Base-by-base conservation (phyloP, 2,888 invertebrate genomes). In the Drosophila recens region DNA sequence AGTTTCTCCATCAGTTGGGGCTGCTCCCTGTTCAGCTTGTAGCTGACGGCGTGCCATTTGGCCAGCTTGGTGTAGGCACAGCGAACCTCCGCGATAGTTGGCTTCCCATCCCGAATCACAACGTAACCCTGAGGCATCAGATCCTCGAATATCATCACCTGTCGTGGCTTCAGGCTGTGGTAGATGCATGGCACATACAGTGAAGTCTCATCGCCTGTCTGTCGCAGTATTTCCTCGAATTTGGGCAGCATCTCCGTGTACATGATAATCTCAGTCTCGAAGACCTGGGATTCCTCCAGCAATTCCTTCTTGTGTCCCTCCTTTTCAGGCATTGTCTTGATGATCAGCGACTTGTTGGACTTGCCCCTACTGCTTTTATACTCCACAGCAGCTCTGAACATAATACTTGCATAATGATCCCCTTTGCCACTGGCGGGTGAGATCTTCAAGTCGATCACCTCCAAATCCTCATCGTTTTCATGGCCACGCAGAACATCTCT, bases 1-100 rank as follows among this genome's bases (percentile, higher is more conserved):
- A 91, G 48, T 15, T 46, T 36, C 13, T 48, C 15, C 36, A 58
- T 13, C 6, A 65, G 11, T 1, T 30, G 17, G 0, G 87, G 84
- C 23, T 80, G 90, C 5, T 90, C 81, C 43, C 93, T 92, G 40
- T 90, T 81, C 0, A 92, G 0, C 92, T 64, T 64, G 36, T 42
- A 58, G 27, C 64, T 58, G 2, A 64, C 49, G 1, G 64, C 64
- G 27, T 64, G 64, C 64, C 48, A 64, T 17, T 64, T 64, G 4
- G 58, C 58, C 17, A 64, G 49, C 17, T 64, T 64, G 4, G 15
- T 15, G 15, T 48, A 48, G 15, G 64, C 48, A 10, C 15, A 5
- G 10, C 49, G 57, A 3, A 64, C 0, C n/a, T 64, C 64, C 23
- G 49, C 64, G 2, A 49, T 42, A 0, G 48, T 64, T 10, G 42